Percentiles rank a stretch among this genome's conserved stretches.
Evolutionary conservation across 92 coral and sea anemone species (phyloP).

Genomic region (Parazoanthus atlanticus): DNA sequence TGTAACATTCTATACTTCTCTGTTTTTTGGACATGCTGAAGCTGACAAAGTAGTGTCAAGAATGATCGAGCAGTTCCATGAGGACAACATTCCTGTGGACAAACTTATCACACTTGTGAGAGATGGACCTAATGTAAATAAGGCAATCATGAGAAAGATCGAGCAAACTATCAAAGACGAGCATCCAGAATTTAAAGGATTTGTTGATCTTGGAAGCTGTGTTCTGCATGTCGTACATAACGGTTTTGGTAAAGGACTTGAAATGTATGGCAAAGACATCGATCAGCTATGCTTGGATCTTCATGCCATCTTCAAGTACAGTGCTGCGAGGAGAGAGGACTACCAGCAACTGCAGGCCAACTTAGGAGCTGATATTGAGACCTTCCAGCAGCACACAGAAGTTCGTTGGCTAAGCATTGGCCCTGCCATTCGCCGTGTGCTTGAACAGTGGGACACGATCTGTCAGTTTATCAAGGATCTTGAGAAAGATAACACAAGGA

Average conservation of each 20-base stretch:
- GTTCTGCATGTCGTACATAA: slow-evolving; percentile 5
- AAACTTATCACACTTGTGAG: slow-evolving; percentile 41
- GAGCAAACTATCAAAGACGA: slow-evolving; percentile 27
- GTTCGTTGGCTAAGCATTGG: slow-evolving; percentile 36
- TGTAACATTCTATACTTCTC: too few relatives aligned
- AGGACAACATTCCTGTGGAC: slow-evolving; percentile 28
- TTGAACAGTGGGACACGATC: slow-evolving; percentile 55
- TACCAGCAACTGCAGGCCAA: too few relatives aligned
- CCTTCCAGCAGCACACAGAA: slow-evolving; percentile 29
- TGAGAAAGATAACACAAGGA: slow-evolving; percentile 48
- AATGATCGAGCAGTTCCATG: slow-evolving; percentile 21
- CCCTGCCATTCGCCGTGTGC: slow-evolving; percentile 44
- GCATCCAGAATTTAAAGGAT: slow-evolving; percentile 4
- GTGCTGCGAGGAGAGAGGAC: slow-evolving; percentile 46
- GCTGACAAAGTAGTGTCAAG: too few relatives aligned
- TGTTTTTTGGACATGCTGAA: too few relatives aligned
- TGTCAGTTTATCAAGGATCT: slow-evolving; percentile 36
- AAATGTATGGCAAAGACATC: slow-evolving; percentile 22
- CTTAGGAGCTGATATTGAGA: slow-evolving; percentile 29
- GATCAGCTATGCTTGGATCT: slow-evolving; percentile 43
- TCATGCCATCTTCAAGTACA: slow-evolving; percentile 39
- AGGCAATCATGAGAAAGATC: slow-evolving; percentile 16
- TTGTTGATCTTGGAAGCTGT: slow-evolving; percentile 17
- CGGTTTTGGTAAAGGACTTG: slow-evolving; percentile 21
- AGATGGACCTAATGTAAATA: slow-evolving; percentile 39